These are phyloP conservation scores for Mythimna ferrago DNA, from an alignment of 2,888 invertebrate species.

Conservation along the genomic window DNA sequence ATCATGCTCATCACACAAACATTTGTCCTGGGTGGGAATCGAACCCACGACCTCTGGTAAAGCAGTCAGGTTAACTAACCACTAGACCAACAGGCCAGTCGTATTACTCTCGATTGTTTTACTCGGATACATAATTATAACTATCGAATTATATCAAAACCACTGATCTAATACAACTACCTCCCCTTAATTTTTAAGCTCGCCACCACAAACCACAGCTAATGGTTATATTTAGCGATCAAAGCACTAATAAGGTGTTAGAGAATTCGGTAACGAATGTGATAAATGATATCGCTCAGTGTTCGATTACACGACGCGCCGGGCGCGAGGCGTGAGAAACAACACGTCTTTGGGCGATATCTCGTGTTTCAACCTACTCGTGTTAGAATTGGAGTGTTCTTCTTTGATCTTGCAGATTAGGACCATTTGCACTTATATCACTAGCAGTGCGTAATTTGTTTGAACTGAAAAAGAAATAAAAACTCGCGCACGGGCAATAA, in stretches of 20 bases:
- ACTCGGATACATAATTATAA: no score
- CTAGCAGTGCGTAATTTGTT: no score
- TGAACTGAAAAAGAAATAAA: no score
- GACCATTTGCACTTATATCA: neutral
- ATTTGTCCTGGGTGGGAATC: no score
- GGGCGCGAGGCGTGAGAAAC: constrained; percentile 84
- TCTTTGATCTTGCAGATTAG: neutral
- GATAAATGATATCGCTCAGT: constrained; percentile 83
- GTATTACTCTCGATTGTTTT: no score
- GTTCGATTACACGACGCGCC: constrained; percentile 74
- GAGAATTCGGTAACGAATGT: constrained; percentile 78
- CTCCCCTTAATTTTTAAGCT: constrained; percentile 38
- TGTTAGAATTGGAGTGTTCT: constrained; percentile 60
- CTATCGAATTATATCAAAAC: no score
- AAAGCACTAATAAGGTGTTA: constrained; percentile 71
- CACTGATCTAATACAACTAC: neutral
- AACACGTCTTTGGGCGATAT: constrained; percentile 74
- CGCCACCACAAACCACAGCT: constrained; percentile 54
- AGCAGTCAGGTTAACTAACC: no score
- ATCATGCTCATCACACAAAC: no score
- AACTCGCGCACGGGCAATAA: no score
- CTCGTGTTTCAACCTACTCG: constrained; percentile 78
- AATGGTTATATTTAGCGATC: constrained; percentile 70
- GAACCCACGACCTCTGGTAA: no score
- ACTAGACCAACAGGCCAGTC: no score